A percentile compares a stretch with the other conserved stretches of the same genome.
These are phyloP conservation scores for Mormoops blainvillei DNA, from an alignment of 2,113 vertebrate genomes.

Conservation along the genomic window DNA sequence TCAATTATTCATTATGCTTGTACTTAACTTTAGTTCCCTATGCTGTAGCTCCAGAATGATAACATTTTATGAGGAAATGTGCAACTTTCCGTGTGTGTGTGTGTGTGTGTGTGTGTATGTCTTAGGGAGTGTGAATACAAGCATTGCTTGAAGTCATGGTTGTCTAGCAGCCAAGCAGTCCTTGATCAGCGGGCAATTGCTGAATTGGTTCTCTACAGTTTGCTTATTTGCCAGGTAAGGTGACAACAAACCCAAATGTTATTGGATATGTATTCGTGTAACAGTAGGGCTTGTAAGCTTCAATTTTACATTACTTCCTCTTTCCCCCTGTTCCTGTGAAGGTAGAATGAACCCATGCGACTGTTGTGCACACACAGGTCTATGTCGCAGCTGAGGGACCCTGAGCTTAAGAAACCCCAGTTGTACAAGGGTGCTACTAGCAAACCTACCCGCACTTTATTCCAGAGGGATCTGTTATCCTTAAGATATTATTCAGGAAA, in stretches of 20 bases:
- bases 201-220: neutral
- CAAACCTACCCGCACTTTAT: neutral
- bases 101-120: too few relatives aligned
- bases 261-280: neutral
- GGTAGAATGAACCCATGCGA: neutral
- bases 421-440: neutral
- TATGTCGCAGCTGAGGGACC: neutral
- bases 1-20: neutral
- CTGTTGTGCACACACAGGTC: neutral
- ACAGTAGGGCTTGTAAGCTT: neutral
- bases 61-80: neutral
- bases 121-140: neutral
- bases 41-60: neutral
- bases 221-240: neutral
- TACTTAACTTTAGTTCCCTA: neutral
- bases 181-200: neutral
- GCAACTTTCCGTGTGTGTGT: neutral
- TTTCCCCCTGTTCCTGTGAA: neutral
- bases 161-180: neutral
- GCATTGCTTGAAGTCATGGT: neutral
- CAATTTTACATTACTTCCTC: neutral
- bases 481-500: neutral
- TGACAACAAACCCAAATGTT: neutral
- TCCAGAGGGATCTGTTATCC: neutral
- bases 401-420: neutral